A percentile compares a stretch with the other conserved stretches of the same genome.
These are phyloP conservation scores for Parazoanthus swiftii DNA, from an alignment of 92 coral and sea anemone genomes.

Conservation along the genomic window DNA sequence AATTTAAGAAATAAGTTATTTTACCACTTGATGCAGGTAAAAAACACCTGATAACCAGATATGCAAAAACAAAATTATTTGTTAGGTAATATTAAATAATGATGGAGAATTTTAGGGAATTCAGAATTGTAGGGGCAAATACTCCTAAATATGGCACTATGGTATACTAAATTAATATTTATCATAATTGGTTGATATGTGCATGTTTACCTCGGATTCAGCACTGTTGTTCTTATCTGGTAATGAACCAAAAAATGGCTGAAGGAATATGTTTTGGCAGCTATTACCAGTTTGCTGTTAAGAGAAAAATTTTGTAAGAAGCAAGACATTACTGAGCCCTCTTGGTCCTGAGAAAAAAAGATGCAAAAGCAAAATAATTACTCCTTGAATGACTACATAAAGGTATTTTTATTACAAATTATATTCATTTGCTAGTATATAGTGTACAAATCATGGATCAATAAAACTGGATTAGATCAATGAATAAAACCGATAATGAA, in stretches of 20 bases:
- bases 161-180: background rate
- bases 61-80: too few relatives aligned
- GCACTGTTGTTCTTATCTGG: background rate
- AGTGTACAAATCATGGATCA: background rate
- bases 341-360: background rate
- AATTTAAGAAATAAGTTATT: background rate
- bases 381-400: background rate
- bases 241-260: constrained; percentile 30
- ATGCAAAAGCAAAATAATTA: background rate
- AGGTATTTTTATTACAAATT: too few relatives aligned
- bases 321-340: background rate
- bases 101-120: too few relatives aligned
- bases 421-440: background rate
- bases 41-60: too few relatives aligned
- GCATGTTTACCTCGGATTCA: constrained; percentile 1
- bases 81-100: too few relatives aligned
- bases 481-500: too few relatives aligned
- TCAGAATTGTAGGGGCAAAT: too few relatives aligned
- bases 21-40: background rate
- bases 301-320: background rate
- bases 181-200: background rate
- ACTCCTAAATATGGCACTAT: background rate
- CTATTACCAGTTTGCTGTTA: background rate
- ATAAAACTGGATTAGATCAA: too few relatives aligned
- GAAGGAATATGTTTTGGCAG: constrained; percentile 14